Percentiles rank a stretch among this genome's conserved stretches.
Conservation (phyloP, 1,140 invertebrate genomes). For the Euglossa dilemma region DNA sequence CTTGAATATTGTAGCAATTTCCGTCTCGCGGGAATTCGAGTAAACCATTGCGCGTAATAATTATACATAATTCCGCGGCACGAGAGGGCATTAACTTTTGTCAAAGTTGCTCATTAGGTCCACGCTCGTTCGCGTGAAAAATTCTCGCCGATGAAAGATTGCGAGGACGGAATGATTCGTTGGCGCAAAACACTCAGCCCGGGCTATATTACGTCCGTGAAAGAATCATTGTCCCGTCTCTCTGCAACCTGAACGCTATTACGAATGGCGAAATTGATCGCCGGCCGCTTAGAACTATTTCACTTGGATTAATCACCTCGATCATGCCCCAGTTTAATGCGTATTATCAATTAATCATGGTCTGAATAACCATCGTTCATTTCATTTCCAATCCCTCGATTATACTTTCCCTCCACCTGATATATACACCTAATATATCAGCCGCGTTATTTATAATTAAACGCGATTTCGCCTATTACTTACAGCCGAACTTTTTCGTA, state of each 20-base stretch:
- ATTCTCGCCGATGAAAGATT: neutral
- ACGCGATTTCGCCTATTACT: too few relatives aligned
- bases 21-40: neutral
- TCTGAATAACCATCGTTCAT: neutral
- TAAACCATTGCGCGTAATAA: neutral
- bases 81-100: neutral
- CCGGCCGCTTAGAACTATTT: neutral
- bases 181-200: neutral
- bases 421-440: too few relatives aligned
- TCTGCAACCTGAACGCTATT: neutral
- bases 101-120: neutral
- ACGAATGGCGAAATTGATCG: neutral
- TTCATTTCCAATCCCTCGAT: neutral
- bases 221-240: neutral
- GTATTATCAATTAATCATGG: constrained; percentile 8
- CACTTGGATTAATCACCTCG: neutral
- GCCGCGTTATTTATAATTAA: too few relatives aligned
- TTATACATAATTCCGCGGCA: neutral
- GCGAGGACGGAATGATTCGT: neutral
- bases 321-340: neutral
- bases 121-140: neutral
- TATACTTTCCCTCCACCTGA: too few relatives aligned
- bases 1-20: constrained; percentile 8
- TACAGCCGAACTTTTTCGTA: neutral
- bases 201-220: neutral